Percentiles rank a stretch among this genome's conserved stretches.
Conservation (phyloP, 2,888 invertebrate genomes). For the Dasysyrphus tricinctus region DNA sequence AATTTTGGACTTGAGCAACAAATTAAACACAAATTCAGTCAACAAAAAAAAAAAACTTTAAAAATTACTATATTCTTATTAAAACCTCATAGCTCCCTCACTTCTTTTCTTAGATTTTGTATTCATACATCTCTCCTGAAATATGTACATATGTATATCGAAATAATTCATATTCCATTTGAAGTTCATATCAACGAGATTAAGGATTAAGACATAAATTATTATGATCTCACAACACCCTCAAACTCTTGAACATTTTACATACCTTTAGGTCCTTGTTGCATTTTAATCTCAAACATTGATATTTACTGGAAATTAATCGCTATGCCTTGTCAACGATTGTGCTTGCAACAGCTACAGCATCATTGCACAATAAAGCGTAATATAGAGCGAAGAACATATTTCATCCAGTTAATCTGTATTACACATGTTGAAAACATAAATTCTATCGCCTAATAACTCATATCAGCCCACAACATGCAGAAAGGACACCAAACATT, state of each 20-base stretch:
- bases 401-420: constrained; percentile 71
- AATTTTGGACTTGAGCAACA: too few species aligned
- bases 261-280: constrained; percentile 15
- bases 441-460: constrained; percentile 68
- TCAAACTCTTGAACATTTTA: not conserved
- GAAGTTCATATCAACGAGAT: constrained; percentile 49
- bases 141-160: too few species aligned
- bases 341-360: constrained; percentile 38
- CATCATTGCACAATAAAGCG: constrained; percentile 24
- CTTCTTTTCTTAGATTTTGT: not conserved
- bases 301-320: constrained; percentile 75
- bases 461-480: constrained; percentile 46
- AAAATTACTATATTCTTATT: too few species aligned
- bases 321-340: constrained; percentile 66
- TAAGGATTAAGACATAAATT: constrained; percentile 75
- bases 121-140: not conserved
- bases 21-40: too few species aligned
- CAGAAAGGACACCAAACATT: constrained; percentile 5
- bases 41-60: too few species aligned
- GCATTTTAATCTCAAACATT: constrained; percentile 66
- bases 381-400: constrained; percentile 40
- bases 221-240: constrained; percentile 63
- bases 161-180: constrained; percentile 15
- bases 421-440: constrained; percentile 74
- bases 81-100: not conserved